Evolutionary conservation across 2,113 vertebrate species (phyloP).

Genomic region (Aptenodytes patagonicus): DNA sequence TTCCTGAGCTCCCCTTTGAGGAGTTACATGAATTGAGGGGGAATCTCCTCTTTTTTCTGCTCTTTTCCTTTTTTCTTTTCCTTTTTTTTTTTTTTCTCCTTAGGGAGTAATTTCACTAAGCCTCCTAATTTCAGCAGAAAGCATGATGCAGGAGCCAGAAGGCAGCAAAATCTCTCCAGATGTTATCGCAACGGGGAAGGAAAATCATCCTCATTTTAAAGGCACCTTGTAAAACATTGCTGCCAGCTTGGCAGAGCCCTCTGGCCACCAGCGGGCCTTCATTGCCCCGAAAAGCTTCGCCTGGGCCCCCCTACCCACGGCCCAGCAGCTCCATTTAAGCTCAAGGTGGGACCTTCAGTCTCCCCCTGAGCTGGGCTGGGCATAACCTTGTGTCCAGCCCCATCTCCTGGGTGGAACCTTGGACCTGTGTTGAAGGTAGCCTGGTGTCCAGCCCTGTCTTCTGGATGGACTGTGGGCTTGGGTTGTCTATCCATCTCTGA

Average conservation of each 20-base stretch:
- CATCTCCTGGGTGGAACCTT: neutral
- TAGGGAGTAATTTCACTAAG: neutral
- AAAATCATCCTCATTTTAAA: neutral
- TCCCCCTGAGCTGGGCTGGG: neutral
- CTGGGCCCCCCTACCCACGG: accelerated
- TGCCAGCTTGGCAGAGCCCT: neutral
- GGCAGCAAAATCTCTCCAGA: slow-evolving; percentile 61
- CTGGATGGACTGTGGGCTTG: neutral
- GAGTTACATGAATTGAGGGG: neutral
- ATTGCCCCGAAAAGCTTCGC: neutral
- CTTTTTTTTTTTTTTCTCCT: neutral
- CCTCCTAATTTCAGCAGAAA: slow-evolving; percentile 51
- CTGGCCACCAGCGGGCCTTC: accelerated
- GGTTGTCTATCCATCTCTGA: neutral
- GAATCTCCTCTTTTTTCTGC: neutral
- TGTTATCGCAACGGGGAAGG: slow-evolving; percentile 14
- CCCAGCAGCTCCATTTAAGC: neutral
- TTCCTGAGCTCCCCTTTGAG: neutral
- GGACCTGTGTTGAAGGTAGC: neutral
- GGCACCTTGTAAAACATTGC: neutral
- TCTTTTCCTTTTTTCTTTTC: neutral
- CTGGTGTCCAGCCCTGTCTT: neutral
- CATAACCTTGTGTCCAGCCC: neutral
- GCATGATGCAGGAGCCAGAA: slow-evolving; percentile 31
- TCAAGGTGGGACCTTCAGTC: neutral